Evolutionary conservation across 2,797 vertebrate species (phyloP), one percentile per base, ranked within the genome.

Genomic region (Acropternis orthonyx): DNA sequence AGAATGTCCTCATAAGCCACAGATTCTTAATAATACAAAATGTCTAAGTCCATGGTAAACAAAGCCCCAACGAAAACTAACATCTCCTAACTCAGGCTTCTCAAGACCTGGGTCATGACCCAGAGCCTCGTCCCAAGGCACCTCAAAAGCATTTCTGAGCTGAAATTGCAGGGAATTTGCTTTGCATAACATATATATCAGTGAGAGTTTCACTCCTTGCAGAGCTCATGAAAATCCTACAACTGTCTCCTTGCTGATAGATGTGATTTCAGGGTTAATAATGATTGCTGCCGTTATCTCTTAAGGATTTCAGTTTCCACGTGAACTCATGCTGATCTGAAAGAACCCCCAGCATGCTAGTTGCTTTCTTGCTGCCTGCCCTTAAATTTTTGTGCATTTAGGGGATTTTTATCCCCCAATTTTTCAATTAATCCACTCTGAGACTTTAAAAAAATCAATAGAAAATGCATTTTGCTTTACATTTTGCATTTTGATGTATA

Each of bases 1-100:
- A 97, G 97, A 97, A 97, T 92, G 92, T 96, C 89, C 97, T 97
- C 96, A 97, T 96, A 97, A 97, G 94, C 94, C 95, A 96, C 78
- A 97, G 97, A 95, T 98, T 98, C 97, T 98, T 97, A 97, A 97
- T 97, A 97, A 98, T 96, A 95, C 96, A 96, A 97, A 98, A 97
- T 97, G 95, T 85, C 97, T 97, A 97, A 97, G 96, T 96, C 97
- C 96, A 94, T 59, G 91, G 95, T 97, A 98, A 97, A 98, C 95
- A 97, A 98, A 97, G 96, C 95, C 88, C 94, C 94, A 92, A 97
- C n/a, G 97, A 97, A 97, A 98, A 97, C 96, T 89, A 97, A 97
- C 97, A 97, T 97, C 96, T 95, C 88, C 93, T 94, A 96, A 97
- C 96, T 97, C 86, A 65, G 95, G 91, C 96, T 98, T 97, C 97